Conservation (phyloP, 2,888 invertebrate genomes). For the Lathronympha strigana region DNA sequence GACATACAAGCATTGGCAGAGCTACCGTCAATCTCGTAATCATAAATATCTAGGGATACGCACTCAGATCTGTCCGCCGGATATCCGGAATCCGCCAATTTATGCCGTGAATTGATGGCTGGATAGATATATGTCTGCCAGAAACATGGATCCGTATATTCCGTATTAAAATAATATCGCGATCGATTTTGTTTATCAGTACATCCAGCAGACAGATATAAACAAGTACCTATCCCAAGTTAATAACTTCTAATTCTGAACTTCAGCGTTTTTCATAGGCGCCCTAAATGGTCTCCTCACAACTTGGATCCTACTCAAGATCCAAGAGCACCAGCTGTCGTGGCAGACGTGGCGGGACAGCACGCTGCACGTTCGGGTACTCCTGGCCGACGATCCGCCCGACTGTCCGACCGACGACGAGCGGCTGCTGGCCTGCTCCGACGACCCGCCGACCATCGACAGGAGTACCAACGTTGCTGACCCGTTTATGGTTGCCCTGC, state of each 20-base stretch:
- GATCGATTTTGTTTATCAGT: no score
- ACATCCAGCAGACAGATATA: no score
- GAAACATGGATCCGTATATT: no score
- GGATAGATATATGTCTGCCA: no score
- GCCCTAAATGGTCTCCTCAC: conserved; percentile 77
- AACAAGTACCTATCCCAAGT: no score
- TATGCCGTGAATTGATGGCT: no score
- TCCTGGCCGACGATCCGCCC: conserved; percentile 52
- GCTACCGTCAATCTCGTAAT: no score
- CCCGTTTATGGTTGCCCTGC: conserved; percentile 69
- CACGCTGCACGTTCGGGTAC: conserved; percentile 75
- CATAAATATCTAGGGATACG: no score
- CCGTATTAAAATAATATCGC: no score
- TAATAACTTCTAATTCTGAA: background rate
- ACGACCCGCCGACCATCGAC: conserved; percentile 51
- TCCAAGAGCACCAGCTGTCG: conserved; percentile 78
- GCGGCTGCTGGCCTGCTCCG: conserved; percentile 36
- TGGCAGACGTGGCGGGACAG: conserved; percentile 79
- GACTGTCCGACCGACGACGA: conserved; percentile 35
- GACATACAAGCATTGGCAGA: no score
- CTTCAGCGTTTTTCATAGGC: conserved; percentile 52
- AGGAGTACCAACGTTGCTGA: conserved; percentile 66
- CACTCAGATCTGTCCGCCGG: no score
- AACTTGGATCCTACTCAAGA: conserved; percentile 79
- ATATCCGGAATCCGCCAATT: no score